Conservation (phyloP, 2,888 invertebrate genomes). For the Cantharis lateralis region DNA sequence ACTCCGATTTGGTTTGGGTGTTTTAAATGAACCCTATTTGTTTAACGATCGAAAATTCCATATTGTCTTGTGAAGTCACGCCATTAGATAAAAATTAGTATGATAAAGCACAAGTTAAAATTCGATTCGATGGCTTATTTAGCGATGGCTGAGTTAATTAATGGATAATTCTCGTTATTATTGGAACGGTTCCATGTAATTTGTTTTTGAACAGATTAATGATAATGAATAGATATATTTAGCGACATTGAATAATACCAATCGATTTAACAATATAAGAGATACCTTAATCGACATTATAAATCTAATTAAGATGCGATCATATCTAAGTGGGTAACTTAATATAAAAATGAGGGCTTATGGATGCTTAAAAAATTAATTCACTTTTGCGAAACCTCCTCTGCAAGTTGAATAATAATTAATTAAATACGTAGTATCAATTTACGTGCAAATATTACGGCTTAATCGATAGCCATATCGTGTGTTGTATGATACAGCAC, state of each 20-base stretch:
- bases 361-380: not conserved
- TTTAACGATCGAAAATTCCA: too few relatives aligned
- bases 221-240: conserved; percentile 4
- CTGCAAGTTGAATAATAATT: conserved; percentile 18
- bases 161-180: not conserved
- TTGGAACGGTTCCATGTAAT: not conserved
- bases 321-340: not conserved
- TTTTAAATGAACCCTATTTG: too few relatives aligned
- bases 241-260: not conserved
- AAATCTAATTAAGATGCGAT: not conserved
- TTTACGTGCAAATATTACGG: conserved; percentile 26
- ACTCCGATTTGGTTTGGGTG: too few relatives aligned
- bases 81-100: not conserved
- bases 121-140: not conserved
- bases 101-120: not conserved
- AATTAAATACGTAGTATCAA: conserved; percentile 13
- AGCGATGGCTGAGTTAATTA: not conserved
- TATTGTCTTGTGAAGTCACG: not conserved
- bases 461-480: conserved; percentile 24
- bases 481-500: conserved; percentile 19
- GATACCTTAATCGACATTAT: not conserved
- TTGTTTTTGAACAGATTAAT: not conserved
- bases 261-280: not conserved
- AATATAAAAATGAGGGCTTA: not conserved
- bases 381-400: not conserved